A percentile compares a stretch with the other conserved stretches of the same genome.
These are phyloP conservation scores for Macrobrachium nipponense DNA, from an alignment of 1,140 invertebrate species.

Conservation along the genomic window DNA sequence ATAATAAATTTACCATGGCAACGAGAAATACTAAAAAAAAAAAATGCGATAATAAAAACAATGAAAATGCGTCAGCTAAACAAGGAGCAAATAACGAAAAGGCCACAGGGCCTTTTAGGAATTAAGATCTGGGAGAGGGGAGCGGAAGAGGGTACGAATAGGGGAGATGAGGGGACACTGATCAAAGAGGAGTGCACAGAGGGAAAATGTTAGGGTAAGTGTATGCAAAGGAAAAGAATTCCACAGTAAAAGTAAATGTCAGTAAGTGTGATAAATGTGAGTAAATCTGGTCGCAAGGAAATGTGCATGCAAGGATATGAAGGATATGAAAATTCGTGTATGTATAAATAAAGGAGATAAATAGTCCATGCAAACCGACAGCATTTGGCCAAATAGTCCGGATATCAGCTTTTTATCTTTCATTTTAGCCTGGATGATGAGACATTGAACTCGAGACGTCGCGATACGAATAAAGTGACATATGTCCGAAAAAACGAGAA, in stretches of 20 bases:
- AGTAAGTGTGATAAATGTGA: neutral
- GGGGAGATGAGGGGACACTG: neutral
- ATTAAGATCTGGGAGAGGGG: neutral
- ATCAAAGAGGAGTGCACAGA: neutral
- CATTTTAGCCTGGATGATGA: too few relatives aligned
- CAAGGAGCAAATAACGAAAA: neutral
- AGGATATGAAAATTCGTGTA: too few relatives aligned
- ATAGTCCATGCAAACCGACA: too few relatives aligned
- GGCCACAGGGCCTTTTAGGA: neutral
- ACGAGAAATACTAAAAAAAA: neutral
- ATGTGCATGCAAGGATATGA: too few relatives aligned
- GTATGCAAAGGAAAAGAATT: neutral
- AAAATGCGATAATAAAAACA: neutral
- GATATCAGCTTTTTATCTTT: too few relatives aligned
- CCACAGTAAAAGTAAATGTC: neutral
- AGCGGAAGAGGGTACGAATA: neutral
- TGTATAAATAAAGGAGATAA: too few relatives aligned
- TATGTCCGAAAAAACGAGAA: too few relatives aligned
- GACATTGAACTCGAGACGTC: too few relatives aligned
- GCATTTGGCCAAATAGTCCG: too few relatives aligned
- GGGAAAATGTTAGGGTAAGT: neutral
- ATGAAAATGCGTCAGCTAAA: neutral
- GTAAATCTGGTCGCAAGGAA: too few relatives aligned
- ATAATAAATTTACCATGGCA: neutral
- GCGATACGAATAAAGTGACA: too few relatives aligned